Evolutionary conservation across 64 coral and sea anemone species (phyloP).

Genomic region (Montipora capricornis): DNA sequence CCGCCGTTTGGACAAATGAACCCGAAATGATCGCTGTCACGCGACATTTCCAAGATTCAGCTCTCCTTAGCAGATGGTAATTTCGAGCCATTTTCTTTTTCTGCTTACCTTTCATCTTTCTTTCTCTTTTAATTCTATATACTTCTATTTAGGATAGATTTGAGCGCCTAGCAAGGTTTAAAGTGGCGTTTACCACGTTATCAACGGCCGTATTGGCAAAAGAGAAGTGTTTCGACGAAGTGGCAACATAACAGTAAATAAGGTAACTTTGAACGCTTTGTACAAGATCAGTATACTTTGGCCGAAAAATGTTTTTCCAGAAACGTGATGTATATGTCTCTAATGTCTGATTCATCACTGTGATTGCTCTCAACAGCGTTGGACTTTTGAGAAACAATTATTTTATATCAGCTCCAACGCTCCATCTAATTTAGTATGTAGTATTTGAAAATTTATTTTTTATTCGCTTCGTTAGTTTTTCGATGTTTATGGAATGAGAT

Average conservation of each 20-base stretch:
- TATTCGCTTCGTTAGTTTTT: background rate
- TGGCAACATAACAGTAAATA: background rate
- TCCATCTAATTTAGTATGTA: conserved; percentile 29
- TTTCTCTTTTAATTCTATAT: no score
- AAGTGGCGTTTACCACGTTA: background rate
- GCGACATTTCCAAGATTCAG: no score
- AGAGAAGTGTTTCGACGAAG: no score
- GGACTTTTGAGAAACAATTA: conserved; percentile 15
- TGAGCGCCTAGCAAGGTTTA: background rate
- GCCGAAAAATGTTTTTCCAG: conserved; percentile 31
- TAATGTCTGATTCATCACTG: background rate
- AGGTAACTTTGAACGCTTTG: background rate
- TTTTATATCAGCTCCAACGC: conserved; percentile 30
- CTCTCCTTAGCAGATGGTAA: no score
- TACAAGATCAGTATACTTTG: conserved; percentile 7
- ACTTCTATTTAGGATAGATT: background rate
- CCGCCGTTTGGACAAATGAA: no score
- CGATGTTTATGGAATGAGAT: no score
- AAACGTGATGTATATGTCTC: background rate
- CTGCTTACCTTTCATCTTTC: no score
- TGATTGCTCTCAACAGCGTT: conserved; percentile 21
- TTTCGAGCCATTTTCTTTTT: no score
- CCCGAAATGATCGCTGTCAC: no score
- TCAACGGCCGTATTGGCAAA: background rate
- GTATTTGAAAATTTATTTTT: conserved; percentile 34